Conservation (phyloP, 2,888 invertebrate species). For the Bembecia ichneumoniformis region DNA sequence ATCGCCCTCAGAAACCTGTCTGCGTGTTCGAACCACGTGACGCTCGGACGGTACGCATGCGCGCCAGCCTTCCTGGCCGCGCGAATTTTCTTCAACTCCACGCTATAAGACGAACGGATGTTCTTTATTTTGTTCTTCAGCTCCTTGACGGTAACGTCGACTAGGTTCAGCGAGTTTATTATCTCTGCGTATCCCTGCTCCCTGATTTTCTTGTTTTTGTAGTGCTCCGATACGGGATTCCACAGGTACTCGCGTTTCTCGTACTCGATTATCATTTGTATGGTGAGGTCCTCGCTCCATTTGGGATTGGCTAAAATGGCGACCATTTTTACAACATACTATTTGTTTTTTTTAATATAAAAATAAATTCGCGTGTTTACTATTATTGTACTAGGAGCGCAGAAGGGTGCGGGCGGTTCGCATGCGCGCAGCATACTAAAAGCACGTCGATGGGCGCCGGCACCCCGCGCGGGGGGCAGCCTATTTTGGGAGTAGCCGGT, state of each 20-base stretch:
- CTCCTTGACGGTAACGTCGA: constrained; percentile 65
- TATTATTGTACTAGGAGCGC: constrained; percentile 48
- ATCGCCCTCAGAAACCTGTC: constrained; percentile 71
- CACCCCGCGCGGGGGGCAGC: constrained; percentile 56
- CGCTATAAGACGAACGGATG: constrained; percentile 68
- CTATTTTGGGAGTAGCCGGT: constrained; percentile 71
- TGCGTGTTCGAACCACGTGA: constrained; percentile 72
- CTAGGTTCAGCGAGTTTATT: constrained; percentile 58
- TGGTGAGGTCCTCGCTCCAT: constrained; percentile 68
- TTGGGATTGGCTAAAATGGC: constrained; percentile 66
- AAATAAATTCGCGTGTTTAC: constrained; percentile 41
- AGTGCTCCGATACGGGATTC: constrained; percentile 66
- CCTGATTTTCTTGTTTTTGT: constrained; percentile 66
- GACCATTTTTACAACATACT: constrained; percentile 61
- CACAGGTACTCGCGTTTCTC: constrained; percentile 66
- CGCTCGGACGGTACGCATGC: constrained; percentile 70
- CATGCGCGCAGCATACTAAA: constrained; percentile 74
- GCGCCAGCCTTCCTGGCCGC: constrained; percentile 68
- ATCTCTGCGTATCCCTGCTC: constrained; percentile 67
- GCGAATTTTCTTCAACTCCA: constrained; percentile 69
- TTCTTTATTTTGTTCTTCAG: constrained; percentile 70
- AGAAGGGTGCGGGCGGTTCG: constrained; percentile 71
- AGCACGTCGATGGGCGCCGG: constrained; percentile 67
- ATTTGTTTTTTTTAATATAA: constrained; percentile 20
- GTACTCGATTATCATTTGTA: constrained; percentile 67